These are phyloP conservation scores for Caenorhabditis wallacei DNA, from an alignment of 2,888 invertebrate species.

Conservation along the genomic window DNA sequence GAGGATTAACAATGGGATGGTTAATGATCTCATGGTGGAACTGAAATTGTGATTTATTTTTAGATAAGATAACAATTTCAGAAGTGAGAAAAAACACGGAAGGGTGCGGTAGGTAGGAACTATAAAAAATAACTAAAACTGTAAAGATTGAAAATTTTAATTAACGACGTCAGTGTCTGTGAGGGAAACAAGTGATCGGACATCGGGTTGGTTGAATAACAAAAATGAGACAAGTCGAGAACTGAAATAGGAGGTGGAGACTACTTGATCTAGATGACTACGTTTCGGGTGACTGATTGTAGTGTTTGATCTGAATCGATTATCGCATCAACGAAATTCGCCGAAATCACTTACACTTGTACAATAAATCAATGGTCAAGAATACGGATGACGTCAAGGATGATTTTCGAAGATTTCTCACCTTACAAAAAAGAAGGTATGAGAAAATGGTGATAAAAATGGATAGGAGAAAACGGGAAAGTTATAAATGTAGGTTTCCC, in stretches of 20 bases:
- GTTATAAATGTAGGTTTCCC: too few relatives aligned
- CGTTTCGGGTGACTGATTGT: conserved; percentile 41
- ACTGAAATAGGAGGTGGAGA: conserved; percentile 22
- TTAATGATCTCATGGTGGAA: conserved; percentile 25
- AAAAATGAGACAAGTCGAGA: conserved; percentile 20
- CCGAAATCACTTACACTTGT: conserved; percentile 46
- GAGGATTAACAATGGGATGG: conserved; percentile 6
- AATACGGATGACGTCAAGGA: conserved; percentile 27
- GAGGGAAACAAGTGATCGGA: conserved; percentile 27
- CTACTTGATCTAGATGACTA: conserved; percentile 45
- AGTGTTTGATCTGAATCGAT: conserved; percentile 64
- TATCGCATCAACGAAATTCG: conserved; percentile 53
- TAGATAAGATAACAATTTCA: background rate
- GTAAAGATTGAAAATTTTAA: conserved; percentile 38
- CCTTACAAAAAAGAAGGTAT: background rate
- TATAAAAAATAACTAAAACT: background rate
- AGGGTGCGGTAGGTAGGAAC: conserved; percentile 3
- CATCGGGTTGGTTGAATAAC: conserved; percentile 20
- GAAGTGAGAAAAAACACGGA: background rate
- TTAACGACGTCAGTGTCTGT: conserved; percentile 38
- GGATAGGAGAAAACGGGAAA: too few relatives aligned
- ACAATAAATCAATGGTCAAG: conserved; percentile 51
- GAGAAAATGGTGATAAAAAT: conserved; percentile 11
- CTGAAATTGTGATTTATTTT: too few relatives aligned
- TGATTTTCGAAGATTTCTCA: conserved; percentile 42